Evolutionary conservation across 2,113 vertebrate species (phyloP), one percentile per base, ranked within the genome.

Genomic region (Callipepla squamata): DNA sequence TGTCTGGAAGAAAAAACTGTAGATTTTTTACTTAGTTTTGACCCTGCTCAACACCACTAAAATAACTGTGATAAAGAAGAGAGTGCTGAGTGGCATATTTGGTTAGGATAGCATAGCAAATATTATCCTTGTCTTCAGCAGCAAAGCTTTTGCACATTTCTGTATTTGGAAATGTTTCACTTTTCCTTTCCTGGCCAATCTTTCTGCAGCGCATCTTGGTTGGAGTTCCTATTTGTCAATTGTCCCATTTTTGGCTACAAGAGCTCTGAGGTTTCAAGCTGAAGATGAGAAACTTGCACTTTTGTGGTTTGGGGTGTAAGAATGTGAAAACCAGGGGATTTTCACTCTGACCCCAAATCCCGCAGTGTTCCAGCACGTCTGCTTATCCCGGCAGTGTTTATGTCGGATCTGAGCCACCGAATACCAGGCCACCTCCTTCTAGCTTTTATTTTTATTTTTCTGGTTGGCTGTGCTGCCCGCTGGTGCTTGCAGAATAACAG

Each of bases 281-380:
- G 78, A 91, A 85, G 92, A 45, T 76, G 87, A 62, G 94, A 92
- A 95, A 87, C 30, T 83, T 83, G 80, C 48, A 59, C 77, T 85
- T 72, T 4, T 61, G 94, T 89, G 96, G 95, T 94, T 91, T 89
- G 58, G 89, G 77, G 86, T 32, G 63, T 48, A 53, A 73, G 78
- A 80, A 85, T 77, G 72, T 80, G 80, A 85, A 96, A 95, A 93
- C 42, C 89, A 89, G 91, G 89, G 89, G 87, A 82, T 94, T 96
- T 96, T 95, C 92, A 0, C 92, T 74, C 80, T 73, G 63, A 72
- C 73, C 85, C 77, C 1, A 6, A 45, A 77, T 44, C 85, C 81
- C 8, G 0, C 89, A 91, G 66, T 7, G 30, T 94, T 93, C 95
- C 92, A 92, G 75, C 74, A 73, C 23, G 40, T 58, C 90, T 89